These are phyloP conservation scores for Anguilla obscura DNA, from an alignment of 2,797 vertebrate species.

Conservation along the genomic window DNA sequence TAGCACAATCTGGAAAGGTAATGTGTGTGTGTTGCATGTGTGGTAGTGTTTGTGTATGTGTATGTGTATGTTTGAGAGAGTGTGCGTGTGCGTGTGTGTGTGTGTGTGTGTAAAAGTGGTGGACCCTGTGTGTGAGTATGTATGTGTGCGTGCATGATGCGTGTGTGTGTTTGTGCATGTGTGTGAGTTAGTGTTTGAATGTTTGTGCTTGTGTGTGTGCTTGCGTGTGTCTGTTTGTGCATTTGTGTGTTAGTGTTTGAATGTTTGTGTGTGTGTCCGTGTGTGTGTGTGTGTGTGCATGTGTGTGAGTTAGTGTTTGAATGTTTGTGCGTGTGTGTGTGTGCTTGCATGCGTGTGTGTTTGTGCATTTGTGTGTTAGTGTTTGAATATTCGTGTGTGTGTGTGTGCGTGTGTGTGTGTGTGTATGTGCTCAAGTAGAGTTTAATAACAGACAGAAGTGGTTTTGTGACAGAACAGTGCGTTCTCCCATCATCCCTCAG, in stretches of 20 bases:
- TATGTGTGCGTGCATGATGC: neutral
- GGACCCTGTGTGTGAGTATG: neutral
- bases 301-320: neutral
- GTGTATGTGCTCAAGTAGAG: neutral
- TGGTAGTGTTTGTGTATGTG: neutral
- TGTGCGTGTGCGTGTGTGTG: neutral
- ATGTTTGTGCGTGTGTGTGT: neutral
- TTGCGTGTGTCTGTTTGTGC: neutral
- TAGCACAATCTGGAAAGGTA: neutral
- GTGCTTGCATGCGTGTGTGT: neutral
- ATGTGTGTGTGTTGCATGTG: neutral
- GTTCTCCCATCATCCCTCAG: no score
- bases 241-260: neutral
- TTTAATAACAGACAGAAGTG: no score
- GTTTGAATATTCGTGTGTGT: neutral
- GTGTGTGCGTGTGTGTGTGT: neutral
- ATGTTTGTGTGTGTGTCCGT: neutral
- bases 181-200: neutral
- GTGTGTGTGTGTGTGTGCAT: neutral
- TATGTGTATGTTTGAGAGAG: neutral
- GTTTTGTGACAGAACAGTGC: no score
- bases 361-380: neutral
- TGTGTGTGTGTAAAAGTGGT: neutral
- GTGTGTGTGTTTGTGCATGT: neutral
- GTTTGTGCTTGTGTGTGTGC: neutral